Conservation (phyloP, 2,113 vertebrate genomes). For the Coptodon rendalli region DNA sequence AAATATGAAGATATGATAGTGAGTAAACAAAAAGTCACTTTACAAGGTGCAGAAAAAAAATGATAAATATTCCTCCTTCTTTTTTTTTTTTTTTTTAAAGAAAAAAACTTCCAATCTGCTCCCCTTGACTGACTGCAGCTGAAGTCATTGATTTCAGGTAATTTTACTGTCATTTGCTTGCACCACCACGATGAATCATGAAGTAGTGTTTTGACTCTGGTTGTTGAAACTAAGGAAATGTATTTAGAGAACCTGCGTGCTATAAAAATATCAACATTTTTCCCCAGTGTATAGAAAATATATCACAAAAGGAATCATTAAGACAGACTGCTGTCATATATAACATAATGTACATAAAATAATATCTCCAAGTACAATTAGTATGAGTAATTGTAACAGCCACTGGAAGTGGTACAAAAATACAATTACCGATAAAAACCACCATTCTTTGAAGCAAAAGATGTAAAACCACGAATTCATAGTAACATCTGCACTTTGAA, state of each 20-base stretch:
- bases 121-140: background rate
- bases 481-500: background rate
- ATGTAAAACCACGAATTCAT: fast-evolving
- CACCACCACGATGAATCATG: background rate
- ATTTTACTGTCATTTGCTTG: background rate
- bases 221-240: background rate
- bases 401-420: background rate
- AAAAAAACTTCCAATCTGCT: background rate
- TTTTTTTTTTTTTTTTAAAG: background rate
- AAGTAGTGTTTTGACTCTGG: background rate
- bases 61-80: background rate
- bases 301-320: background rate
- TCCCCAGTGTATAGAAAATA: background rate
- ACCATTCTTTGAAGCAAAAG: background rate
- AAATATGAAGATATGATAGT: background rate
- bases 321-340: background rate
- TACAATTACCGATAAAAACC: background rate
- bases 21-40: background rate
- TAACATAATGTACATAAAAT: background rate
- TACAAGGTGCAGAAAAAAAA: background rate
- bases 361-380: background rate
- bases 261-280: background rate
- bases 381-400: background rate
- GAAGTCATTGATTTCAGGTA: background rate
- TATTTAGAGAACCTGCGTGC: background rate